Evolutionary conservation across 2,797 vertebrate species (phyloP).

Genomic region (Girardinus metallicus): DNA sequence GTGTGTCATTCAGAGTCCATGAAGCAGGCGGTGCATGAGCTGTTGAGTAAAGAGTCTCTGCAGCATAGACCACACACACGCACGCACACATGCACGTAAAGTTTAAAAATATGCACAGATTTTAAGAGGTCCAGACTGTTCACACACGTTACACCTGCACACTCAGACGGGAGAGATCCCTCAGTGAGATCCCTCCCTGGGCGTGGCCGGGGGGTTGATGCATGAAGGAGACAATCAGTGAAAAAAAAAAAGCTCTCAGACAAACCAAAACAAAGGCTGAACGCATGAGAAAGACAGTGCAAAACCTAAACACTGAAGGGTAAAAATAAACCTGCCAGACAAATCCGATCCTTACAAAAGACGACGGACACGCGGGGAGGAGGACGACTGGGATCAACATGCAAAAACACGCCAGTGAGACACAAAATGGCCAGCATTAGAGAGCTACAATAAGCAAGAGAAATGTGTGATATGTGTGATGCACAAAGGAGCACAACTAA

Average conservation of each 20-base stretch:
- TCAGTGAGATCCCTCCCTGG: conserved; percentile 15
- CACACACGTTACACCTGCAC: not conserved
- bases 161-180: conserved; percentile 9
- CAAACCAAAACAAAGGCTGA: conserved; percentile 68
- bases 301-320: conserved; percentile 58
- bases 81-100: conserved; percentile 19
- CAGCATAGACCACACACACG: conserved; percentile 31
- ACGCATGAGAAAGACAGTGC: conserved; percentile 52
- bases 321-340: conserved; percentile 70
- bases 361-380: conserved; percentile 20
- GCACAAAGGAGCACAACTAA: not conserved
- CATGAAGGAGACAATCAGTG: conserved; percentile 5
- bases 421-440: not conserved
- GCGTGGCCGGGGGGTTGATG: conserved; percentile 21
- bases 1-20: conserved; percentile 45
- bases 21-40: conserved; percentile 33
- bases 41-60: conserved; percentile 4
- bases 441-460: not conserved
- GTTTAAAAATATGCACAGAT: not conserved
- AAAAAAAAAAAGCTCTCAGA: conserved; percentile 24
- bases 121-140: not conserved
- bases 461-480: not conserved
- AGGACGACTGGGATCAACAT: not conserved
- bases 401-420: not conserved
- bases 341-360: conserved; percentile 26